Percentiles rank a stretch among this genome's conserved stretches.
phyloP scores from a whole-genome alignment of 2,888 invertebrate genomes.

The Epinotia nisella region DNA sequence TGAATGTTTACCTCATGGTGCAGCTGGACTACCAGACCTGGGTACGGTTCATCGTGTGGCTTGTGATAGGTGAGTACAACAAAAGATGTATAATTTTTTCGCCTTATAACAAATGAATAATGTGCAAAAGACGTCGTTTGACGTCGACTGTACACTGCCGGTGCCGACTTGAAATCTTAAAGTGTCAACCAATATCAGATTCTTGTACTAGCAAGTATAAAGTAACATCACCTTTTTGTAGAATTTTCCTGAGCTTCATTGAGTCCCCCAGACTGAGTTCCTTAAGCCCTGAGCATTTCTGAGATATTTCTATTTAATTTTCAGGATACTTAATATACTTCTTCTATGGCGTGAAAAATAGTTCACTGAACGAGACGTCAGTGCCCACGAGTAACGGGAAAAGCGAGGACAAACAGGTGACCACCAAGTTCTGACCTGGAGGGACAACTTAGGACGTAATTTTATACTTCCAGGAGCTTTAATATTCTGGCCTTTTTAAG shows the following conservation, averaged over 20 bases:
- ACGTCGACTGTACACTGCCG: too few relatives aligned
- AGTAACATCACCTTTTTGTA: too few relatives aligned
- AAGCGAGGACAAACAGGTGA: conserved; percentile 55
- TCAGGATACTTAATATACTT: conserved; percentile 94
- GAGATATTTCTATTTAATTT: conserved; percentile 49
- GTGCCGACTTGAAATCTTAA: too few relatives aligned
- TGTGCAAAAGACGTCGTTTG: too few relatives aligned
- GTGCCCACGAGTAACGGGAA: conserved; percentile 44
- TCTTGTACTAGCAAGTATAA: too few relatives aligned
- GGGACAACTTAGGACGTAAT: conserved; percentile 18
- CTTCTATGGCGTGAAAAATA: conserved; percentile 92
- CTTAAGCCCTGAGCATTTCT: neutral
- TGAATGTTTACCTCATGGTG: conserved; percentile 96
- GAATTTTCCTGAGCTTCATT: too few relatives aligned
- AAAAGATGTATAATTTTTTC: too few relatives aligned
- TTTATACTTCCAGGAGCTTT: conserved; percentile 11
- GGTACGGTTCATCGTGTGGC: conserved; percentile 95
- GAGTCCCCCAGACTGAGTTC: neutral
- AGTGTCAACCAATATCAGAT: too few relatives aligned
- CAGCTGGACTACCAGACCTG: conserved; percentile 94
- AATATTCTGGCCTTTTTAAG: conserved; percentile 16
- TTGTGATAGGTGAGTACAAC: conserved; percentile 89
- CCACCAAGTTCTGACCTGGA: conserved; percentile 69
- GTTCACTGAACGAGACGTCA: conserved; percentile 83
- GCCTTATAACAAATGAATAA: too few relatives aligned